These are phyloP conservation scores for Xanthorhoe spadicearia DNA, from an alignment of 2,888 invertebrate genomes.

Conservation along the genomic window DNA sequence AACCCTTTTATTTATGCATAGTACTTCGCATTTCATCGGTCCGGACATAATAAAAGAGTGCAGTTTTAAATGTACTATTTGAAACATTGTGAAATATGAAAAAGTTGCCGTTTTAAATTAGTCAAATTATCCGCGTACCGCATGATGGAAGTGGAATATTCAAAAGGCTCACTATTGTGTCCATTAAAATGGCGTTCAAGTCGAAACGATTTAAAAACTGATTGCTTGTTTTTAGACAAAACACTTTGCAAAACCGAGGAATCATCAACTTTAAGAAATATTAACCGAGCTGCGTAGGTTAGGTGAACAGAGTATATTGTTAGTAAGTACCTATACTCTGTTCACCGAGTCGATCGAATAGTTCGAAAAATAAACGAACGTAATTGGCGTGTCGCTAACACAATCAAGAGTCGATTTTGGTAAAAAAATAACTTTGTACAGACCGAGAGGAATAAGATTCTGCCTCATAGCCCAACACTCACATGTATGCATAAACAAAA, in stretches of 20 bases:
- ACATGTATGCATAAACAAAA: conserved; percentile 52
- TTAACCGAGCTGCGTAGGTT: no score
- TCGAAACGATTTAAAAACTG: neutral
- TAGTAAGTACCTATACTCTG: no score
- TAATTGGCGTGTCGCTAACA: no score
- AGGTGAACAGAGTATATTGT: no score
- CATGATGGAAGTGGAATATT: conserved; percentile 46
- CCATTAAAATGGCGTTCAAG: neutral
- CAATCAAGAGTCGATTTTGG: no score
- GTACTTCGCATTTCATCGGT: conserved; percentile 16
- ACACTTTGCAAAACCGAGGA: no score
- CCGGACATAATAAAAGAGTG: conserved; percentile 18
- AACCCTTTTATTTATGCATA: conserved; percentile 17
- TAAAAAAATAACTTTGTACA: neutral
- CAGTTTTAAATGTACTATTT: conserved; percentile 24
- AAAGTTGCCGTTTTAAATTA: conserved; percentile 42
- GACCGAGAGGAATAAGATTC: neutral
- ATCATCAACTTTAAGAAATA: no score
- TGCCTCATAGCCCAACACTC: conserved; percentile 12
- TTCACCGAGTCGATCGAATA: no score
- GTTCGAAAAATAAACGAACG: no score
- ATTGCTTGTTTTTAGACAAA: neutral
- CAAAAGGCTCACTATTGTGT: conserved; percentile 42
- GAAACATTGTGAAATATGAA: conserved; percentile 21
- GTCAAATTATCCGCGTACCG: conserved; percentile 43